Conservation (phyloP, 2,888 invertebrate genomes). For the Drosophila anomalipes region DNA sequence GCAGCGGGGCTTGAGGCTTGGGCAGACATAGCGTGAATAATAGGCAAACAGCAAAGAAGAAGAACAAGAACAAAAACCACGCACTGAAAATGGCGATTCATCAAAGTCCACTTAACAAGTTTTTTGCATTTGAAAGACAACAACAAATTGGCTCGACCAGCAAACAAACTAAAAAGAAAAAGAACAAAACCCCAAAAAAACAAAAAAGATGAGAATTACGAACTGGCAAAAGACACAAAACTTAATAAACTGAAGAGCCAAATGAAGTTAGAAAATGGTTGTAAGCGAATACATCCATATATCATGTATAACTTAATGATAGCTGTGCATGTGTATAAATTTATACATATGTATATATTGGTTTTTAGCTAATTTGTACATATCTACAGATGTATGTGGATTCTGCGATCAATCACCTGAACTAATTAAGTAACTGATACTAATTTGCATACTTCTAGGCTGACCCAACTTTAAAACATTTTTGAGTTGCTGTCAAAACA, state of each 20-base stretch:
- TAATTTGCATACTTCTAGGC: constrained; percentile 52
- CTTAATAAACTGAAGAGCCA: constrained; percentile 20
- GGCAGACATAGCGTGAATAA: constrained; percentile 68
- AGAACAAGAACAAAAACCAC: constrained; percentile 29
- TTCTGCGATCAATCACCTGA: constrained; percentile 21
- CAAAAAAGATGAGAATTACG: constrained; percentile 14
- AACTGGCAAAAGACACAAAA: constrained; percentile 24
- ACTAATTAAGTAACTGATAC: constrained; percentile 17
- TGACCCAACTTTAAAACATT: background rate
- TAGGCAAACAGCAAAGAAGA: constrained; percentile 57
- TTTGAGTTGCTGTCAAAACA: background rate
- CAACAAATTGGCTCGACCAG: constrained; percentile 42
- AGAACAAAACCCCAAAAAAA: background rate
- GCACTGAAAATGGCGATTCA: constrained; percentile 76
- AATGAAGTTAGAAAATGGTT: background rate
- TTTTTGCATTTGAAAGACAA: constrained; percentile 74
- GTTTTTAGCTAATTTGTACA: background rate
- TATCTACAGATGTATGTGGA: background rate
- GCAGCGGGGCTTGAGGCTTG: constrained; percentile 5
- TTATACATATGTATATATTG: background rate
- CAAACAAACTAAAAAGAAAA: background rate
- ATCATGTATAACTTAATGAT: background rate
- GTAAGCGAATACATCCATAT: background rate
- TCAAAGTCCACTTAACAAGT: constrained; percentile 81
- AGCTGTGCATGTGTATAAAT: background rate